Evolutionary conservation across 2,113 vertebrate genomes (phyloP).

Genomic region (Hippocampus zosterae): DNA sequence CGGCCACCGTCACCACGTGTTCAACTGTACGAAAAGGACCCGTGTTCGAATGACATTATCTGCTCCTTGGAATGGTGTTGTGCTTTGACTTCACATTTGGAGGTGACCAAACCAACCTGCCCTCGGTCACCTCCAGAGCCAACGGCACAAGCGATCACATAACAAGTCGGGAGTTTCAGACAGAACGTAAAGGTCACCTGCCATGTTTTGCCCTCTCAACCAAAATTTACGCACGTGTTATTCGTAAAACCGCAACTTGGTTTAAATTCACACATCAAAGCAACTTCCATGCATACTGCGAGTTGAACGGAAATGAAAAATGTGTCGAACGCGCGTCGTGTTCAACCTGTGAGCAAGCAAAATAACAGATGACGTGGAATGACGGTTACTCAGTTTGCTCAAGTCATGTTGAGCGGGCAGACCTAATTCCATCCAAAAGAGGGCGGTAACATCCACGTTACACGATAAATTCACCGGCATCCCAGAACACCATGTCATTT

Average conservation of each 20-base stretch:
- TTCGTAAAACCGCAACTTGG: neutral
- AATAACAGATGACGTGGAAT: slow-evolving; percentile 2
- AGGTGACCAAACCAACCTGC: neutral
- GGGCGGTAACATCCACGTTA: slow-evolving; percentile 14
- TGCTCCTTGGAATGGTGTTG: neutral
- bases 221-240: neutral
- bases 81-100: slow-evolving; percentile 1
- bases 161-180: slow-evolving; percentile 9
- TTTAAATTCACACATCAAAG: neutral
- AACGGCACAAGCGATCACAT: slow-evolving; percentile 4
- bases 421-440: slow-evolving; percentile 32
- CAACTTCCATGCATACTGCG: neutral
- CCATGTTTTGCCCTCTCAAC: neutral
- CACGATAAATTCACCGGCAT: neutral
- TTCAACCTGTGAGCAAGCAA: neutral
- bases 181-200: neutral
- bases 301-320: too few species aligned
- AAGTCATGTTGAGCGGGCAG: neutral
- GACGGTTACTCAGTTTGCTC: neutral
- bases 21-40: neutral
- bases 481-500: neutral
- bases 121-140: slow-evolving; percentile 12
- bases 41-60: neutral
- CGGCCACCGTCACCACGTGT: neutral
- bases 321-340: neutral